A percentile compares a stretch with the other conserved stretches of the same genome.
Evolutionary conservation across 1,140 invertebrate genomes (phyloP).

Genomic region (Dinoponera quadriceps): DNA sequence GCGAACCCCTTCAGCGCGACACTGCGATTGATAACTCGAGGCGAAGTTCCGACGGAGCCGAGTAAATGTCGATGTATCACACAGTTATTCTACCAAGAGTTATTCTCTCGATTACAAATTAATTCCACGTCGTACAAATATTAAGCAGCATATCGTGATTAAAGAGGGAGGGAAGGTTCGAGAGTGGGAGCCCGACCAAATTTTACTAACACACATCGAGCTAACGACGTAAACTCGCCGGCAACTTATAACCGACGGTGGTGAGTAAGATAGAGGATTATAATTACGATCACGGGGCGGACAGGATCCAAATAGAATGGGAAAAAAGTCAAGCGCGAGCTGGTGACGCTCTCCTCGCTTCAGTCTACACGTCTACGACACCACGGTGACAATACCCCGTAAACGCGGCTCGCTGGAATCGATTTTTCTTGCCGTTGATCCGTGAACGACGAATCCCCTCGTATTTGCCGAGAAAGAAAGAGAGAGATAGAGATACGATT

Average conservation of each 20-base stretch:
- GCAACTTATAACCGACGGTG: conserved; percentile 7
- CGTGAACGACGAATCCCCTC: background rate
- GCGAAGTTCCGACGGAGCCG: background rate
- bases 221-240: conserved; percentile 15
- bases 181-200: conserved; percentile 28
- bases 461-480: background rate
- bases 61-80: conserved; percentile 23
- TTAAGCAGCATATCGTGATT: conserved; percentile 55
- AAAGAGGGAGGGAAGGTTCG: conserved; percentile 7
- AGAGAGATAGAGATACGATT: conserved; percentile 1
- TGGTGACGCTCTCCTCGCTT: too few species aligned
- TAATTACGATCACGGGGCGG: conserved; percentile 21
- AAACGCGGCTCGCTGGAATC: conserved; percentile 17
- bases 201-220: conserved; percentile 52
- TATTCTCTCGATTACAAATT: conserved; percentile 48
- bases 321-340: conserved; percentile 1
- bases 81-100: conserved; percentile 32
- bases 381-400: conserved; percentile 41
- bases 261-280: conserved; percentile 21
- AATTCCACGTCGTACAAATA: conserved; percentile 55
- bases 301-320: background rate
- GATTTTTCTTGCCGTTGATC: conserved; percentile 28
- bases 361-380: conserved; percentile 16
- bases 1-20: background rate
- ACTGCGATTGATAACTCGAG: background rate